Conservation (phyloP, 2,888 invertebrate genomes). For the Ptychoptera albimana region DNA sequence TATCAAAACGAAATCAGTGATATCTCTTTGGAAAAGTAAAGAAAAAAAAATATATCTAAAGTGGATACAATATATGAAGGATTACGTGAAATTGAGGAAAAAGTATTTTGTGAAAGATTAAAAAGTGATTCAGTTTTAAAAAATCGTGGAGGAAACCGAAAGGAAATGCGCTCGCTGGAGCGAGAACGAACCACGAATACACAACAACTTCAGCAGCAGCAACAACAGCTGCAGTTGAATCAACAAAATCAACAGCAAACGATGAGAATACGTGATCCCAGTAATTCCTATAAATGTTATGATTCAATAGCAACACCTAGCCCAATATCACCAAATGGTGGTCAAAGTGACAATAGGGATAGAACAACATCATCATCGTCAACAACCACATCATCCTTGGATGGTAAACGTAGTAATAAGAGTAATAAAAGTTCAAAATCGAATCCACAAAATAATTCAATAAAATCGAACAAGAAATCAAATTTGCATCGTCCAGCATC, state of each 20-base stretch:
- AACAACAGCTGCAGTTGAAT: background rate
- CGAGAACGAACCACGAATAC: background rate
- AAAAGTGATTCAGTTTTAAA: background rate
- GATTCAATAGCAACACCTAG: conserved; percentile 18
- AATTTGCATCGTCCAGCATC: conserved; percentile 32
- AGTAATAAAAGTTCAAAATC: conserved; percentile 6
- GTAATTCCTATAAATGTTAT: conserved; percentile 33
- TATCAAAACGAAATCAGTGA: too few species aligned
- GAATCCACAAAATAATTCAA: conserved; percentile 8
- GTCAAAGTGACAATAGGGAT: conserved; percentile 1
- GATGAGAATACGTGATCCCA: conserved; percentile 11
- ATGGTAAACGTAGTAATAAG: conserved; percentile 11
- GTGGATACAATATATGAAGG: too few species aligned
- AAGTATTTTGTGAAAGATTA: too few species aligned
- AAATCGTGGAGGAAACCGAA: conserved; percentile 11
- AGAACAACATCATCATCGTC: conserved; percentile 6
- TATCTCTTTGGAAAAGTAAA: too few species aligned
- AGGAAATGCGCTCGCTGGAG: conserved; percentile 2
- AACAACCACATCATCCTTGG: conserved; percentile 6
- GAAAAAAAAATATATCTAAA: too few species aligned
- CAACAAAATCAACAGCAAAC: conserved; percentile 8
- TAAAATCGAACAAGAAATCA: conserved; percentile 9
- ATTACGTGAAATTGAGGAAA: too few species aligned
- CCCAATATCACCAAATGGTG: conserved; percentile 7
- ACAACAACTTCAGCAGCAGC: background rate